These are phyloP conservation scores for Xenopus laevis DNA, from an alignment of 2,113 vertebrate genomes.

Conservation along the genomic window DNA sequence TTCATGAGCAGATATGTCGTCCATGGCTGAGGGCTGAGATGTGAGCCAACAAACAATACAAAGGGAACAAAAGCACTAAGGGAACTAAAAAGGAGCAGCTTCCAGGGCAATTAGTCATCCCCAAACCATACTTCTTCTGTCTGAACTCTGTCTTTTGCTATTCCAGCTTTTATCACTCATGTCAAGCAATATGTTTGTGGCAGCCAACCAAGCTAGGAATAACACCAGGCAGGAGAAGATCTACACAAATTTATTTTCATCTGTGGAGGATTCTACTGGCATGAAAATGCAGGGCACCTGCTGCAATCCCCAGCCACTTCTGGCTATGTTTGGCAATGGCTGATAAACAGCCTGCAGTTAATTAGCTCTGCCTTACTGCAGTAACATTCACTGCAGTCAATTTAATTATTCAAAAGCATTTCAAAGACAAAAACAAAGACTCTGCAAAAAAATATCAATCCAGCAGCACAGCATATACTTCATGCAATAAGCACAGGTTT, in stretches of 20 bases:
- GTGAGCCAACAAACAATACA: slow-evolving; percentile 24
- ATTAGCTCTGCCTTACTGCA: slow-evolving; percentile 41
- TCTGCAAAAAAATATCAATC: slow-evolving; percentile 2
- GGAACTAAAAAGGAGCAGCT: not conserved
- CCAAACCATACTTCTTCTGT: slow-evolving; percentile 16
- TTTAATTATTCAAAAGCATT: slow-evolving; percentile 41
- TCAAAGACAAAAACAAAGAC: slow-evolving; percentile 26
- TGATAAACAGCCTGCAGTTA: slow-evolving; percentile 39
- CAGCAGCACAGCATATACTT: too few species aligned
- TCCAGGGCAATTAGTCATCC: slow-evolving; percentile 15
- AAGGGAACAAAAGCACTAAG: slow-evolving; percentile 18
- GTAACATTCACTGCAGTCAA: slow-evolving; percentile 42
- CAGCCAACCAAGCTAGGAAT: slow-evolving; percentile 40
- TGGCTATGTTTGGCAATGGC: slow-evolving; percentile 38
- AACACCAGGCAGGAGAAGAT: slow-evolving; percentile 33
- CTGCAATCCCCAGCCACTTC: slow-evolving; percentile 39
- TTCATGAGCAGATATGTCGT: slow-evolving; percentile 13
- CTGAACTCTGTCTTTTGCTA: slow-evolving; percentile 31
- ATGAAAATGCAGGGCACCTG: slow-evolving; percentile 31
- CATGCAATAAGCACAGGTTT: too few species aligned
- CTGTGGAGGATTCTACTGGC: slow-evolving; percentile 39
- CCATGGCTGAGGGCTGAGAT: slow-evolving; percentile 13
- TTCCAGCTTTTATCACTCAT: slow-evolving; percentile 37
- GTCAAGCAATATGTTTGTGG: slow-evolving; percentile 35
- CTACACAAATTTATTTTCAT: slow-evolving; percentile 33